Evolutionary conservation across 2,797 vertebrate genomes (phyloP), one percentile per base, ranked within the genome.

Genomic region (Cryptoblepharus egeriae): DNA sequence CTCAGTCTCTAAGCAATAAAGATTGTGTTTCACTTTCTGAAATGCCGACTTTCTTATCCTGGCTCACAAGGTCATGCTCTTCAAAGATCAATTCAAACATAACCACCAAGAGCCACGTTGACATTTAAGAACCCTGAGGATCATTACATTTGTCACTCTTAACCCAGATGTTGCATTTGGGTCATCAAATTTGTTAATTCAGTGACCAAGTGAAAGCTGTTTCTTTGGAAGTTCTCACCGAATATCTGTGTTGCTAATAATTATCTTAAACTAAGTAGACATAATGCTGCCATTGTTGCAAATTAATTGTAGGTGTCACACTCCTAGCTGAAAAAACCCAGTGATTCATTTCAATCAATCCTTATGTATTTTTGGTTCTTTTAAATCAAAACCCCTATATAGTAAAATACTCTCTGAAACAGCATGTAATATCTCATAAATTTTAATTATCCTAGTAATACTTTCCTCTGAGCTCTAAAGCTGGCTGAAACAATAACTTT

Each of bases 211-310:
- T 24, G 42, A 76, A 30, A 81, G 70, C 65, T 88, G 16, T 84
- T 73, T 22, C 42, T 7, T 84, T 86, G 79, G 75, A 75, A 88
- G 60, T 45, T 85, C 82, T 73, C 78, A 9, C n/a, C 60, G 68
- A 85, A 39, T 80, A 82, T 82, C 85, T 85, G 32, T 45, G 80
- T 80, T 60, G 16, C 64, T 75, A 80, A 76, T 5, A 79, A 9
- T 22, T 75, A 11, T 71, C 69, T 68, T 69, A 75, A 35, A 68
- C 92, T 92, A 91, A 87, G 91, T 88, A 79, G 85, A 89, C 22
- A 58, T 4, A 72, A 11, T n/a, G 11, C 63, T 82, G 79, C 71
- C 65, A 68, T 78, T 80, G 84, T 75, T 82, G 79, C 79, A 39
- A 78, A 63, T 89, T 84, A 26, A 77, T 86, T 42, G 70, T 72